These are phyloP conservation scores for Zhengitettix transpicula DNA, from an alignment of 2,888 invertebrate species.

Conservation along the genomic window DNA sequence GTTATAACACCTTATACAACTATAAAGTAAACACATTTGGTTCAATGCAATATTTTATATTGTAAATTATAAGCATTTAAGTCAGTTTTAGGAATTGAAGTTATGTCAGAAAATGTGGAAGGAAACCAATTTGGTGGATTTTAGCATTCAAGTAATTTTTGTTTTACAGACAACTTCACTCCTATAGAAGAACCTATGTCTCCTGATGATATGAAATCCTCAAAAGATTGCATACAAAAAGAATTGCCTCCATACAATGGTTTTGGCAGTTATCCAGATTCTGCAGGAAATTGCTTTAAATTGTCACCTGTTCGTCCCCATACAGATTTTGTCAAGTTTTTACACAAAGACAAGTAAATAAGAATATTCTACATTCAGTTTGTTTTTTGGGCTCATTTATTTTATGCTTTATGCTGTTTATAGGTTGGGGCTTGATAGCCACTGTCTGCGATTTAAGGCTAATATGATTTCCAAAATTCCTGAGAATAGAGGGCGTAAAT, in stretches of 20 bases:
- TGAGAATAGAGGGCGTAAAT: conserved; percentile 44
- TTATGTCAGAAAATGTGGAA: too few species aligned
- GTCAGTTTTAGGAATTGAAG: too few species aligned
- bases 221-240: conserved; percentile 18
- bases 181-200: too few species aligned
- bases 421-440: conserved; percentile 55
- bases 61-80: too few species aligned
- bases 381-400: conserved; percentile 12
- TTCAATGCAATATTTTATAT: too few species aligned
- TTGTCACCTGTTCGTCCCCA: conserved; percentile 64
- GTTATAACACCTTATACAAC: too few species aligned
- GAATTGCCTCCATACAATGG: conserved; percentile 78
- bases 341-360: conserved; percentile 54
- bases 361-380: neutral
- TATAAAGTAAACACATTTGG: too few species aligned
- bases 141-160: too few species aligned
- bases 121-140: too few species aligned
- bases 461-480: conserved; percentile 55
- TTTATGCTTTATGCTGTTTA: conserved; percentile 16
- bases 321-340: conserved; percentile 62
- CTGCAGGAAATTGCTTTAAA: conserved; percentile 68
- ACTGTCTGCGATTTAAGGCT: conserved; percentile 62
- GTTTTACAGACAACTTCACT: too few species aligned
- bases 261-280: conserved; percentile 77
- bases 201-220: too few species aligned